Evolutionary conservation across 2,888 invertebrate genomes (phyloP), one percentile per base, ranked within the genome.

Genomic region (Spatulosminthurus flaviceps): DNA sequence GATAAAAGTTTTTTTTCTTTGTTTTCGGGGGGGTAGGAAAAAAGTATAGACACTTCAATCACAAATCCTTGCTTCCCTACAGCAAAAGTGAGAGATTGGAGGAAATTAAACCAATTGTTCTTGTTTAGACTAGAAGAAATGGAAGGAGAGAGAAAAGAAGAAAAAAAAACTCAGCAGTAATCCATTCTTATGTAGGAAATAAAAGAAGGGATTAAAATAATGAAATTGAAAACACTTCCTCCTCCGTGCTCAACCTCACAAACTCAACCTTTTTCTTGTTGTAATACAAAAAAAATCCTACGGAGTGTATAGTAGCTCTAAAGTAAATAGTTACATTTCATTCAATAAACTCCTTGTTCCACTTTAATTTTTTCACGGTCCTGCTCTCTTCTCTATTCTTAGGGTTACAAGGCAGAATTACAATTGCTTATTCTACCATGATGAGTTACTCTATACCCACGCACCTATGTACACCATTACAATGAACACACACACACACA

Each of bases 221-320:
- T 74, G 74, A 74, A 74, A 74, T 21, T 74, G 74, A 74, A 74
- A 74, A 74, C 74, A 74, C 74, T 74, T 74, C 74, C 74, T 74
- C 74, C 74, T 74, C 74, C 34, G 61, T n/a, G n/a, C 74, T 22
- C 21, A 24, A 24, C 24, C 43, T 43, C 24, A 43, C 51, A 51
- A n/a, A 41, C 13, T 9, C 41, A n/a, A n/a, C 41, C 41, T 51
- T 51, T 19, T 51, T 51, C 51, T 51, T 51, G 9, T 51, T 16
- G 16, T n/a, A n/a, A n/a, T n/a, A n/a, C n/a, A n/a, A n/a, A n/a
- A n/a, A n/a, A n/a, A n/a, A n/a, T n/a, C 1, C 51, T 51, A n/a
- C 7, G 1, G 4, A 19, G 4, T 51, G 1, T 51, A 19, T 2
- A 16, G 16, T 19, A 19, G 16, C 9, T 5, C 51, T 51, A 51